A percentile compares a stretch with the other conserved stretches of the same genome.
Conservation (phyloP, 1,140 invertebrate genomes). For the Heliothis subflexa region DNA sequence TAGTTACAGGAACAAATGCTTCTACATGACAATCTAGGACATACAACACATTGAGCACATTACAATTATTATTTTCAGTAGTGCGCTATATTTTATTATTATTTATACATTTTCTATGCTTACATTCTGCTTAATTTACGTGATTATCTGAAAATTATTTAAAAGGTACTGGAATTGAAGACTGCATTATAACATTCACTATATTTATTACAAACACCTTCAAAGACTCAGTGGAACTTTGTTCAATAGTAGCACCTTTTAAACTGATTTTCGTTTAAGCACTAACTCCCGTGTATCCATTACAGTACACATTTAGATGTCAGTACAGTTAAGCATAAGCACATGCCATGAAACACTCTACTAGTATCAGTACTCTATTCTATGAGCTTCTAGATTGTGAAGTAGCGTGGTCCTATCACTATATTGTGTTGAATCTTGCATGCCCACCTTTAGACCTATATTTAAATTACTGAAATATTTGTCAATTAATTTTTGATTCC, state of each 20-base stretch:
- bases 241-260: background rate
- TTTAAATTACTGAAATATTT: conserved; percentile 18
- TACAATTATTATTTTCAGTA: conserved; percentile 62
- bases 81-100: conserved; percentile 49
- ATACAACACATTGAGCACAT: conserved; percentile 57
- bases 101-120: conserved; percentile 46
- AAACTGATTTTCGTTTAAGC: conserved; percentile 12
- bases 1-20: conserved; percentile 42
- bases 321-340: conserved; percentile 28
- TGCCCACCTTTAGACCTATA: conserved; percentile 26
- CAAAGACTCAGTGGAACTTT: background rate
- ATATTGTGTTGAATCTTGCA: conserved; percentile 29
- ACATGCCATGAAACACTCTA: conserved; percentile 40
- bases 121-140: conserved; percentile 37
- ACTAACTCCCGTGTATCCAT: conserved; percentile 9
- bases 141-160: conserved; percentile 24
- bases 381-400: conserved; percentile 33
- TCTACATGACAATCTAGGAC: conserved; percentile 54
- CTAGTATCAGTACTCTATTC: conserved; percentile 40
- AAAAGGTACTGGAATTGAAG: background rate
- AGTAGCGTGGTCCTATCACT: conserved; percentile 27
- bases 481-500: background rate
- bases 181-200: background rate
- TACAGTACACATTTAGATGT: conserved; percentile 37
- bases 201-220: background rate